Evolutionary conservation across 2,797 vertebrate species (phyloP).

Genomic region (Pelochelys cantorii): DNA sequence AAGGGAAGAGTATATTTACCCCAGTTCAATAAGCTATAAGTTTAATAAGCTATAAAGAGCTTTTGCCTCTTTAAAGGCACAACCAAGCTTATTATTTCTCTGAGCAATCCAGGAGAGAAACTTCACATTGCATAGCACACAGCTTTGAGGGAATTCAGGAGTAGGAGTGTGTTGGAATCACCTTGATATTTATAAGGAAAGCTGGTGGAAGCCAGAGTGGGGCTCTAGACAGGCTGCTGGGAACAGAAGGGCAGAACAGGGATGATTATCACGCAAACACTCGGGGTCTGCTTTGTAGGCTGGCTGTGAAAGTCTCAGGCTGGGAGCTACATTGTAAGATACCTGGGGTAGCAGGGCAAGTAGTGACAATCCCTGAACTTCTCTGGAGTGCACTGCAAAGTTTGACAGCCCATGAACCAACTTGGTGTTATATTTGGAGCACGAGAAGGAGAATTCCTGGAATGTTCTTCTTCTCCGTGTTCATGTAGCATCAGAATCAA

Average conservation of each 20-base stretch:
- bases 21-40: too few relatives aligned
- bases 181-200: neutral
- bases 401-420: neutral
- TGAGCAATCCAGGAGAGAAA: neutral
- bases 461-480: conserved; percentile 45
- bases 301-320: neutral
- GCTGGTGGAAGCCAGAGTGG: neutral
- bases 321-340: neutral
- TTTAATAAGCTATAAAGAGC: neutral
- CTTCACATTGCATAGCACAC: neutral
- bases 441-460: conserved; percentile 19
- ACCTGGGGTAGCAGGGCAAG: neutral
- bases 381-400: neutral
- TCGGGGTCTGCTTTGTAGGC: neutral
- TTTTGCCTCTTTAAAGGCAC: neutral
- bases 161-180: neutral
- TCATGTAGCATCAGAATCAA: conserved; percentile 64
- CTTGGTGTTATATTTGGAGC: conserved; percentile 44
- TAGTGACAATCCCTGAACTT: neutral
- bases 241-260: neutral
- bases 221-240: neutral
- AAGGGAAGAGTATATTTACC: neutral
- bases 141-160: neutral
- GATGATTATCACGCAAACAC: neutral
- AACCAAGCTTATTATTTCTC: neutral